Base-by-base conservation (phyloP, 1,140 invertebrate genomes). In the Zaprionus nigranus region DNA sequence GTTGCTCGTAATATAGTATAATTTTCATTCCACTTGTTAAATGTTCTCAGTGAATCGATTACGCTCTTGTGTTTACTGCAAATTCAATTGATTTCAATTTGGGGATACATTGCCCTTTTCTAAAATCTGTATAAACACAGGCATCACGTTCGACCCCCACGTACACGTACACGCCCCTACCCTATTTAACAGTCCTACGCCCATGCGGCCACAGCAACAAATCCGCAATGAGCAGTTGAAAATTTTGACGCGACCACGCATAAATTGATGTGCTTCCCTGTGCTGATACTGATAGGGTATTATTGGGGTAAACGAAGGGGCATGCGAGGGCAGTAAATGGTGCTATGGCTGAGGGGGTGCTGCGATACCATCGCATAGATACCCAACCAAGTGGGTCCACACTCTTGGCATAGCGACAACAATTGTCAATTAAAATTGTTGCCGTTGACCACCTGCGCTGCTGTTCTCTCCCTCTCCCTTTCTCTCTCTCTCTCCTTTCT, bases 371-470 rank as follows among this genome's bases (percentile, higher is more conserved):
- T 38, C 56, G 58, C 53, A 75, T 69, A 51, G 28, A 62, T 62
- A 57, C 30, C 51, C 40, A 51, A 59, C 53, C 38, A 62, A 69
- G 58, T 67, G 22, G 71, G 58, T 60, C 64, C 54, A 11, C 43
- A 17, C 40, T 17, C 40, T 17, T n/a, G n/a, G 40, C 40, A 46
- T 57, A 68, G 46, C 65, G 36, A 43, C 49, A 70, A 76, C 83
- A 85, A 79, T 86, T 72, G 82, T 73, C 82, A 85, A 86, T 85
- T 85, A 86, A 87, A 71, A 72, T 68, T 57, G 57, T 65, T 67
- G 51, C 59, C 59, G 66, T 36, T 58, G 53, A 28, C 34, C 38
- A 36, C 36, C 43, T 65, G 60, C 20, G 38, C 28, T 17, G 24
- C 6, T 20, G 40, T 26, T 2, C 59, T 3, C 11, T n/a, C 9